Evolutionary conservation across 1,140 invertebrate genomes (phyloP).

Genomic region (Polypedilum pembai): DNA sequence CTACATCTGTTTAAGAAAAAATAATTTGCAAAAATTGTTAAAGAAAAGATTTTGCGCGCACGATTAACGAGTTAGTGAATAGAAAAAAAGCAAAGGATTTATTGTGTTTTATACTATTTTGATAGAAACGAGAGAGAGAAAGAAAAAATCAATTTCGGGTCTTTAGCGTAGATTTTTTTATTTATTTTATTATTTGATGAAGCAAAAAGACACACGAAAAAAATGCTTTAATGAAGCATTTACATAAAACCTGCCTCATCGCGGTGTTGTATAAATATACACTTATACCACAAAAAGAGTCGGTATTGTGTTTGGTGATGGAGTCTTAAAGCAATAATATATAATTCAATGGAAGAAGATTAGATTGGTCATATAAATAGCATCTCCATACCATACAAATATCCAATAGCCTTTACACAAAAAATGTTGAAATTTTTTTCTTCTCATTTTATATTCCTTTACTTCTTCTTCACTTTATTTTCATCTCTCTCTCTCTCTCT

Average conservation of each 20-base stretch:
- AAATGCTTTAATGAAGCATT: conserved; percentile 18
- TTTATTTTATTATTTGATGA: conserved; percentile 10
- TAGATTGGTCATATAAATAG: conserved; percentile 23
- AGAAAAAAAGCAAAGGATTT: conserved; percentile 6
- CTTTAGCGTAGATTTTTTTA: conserved; percentile 17
- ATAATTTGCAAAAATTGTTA: neutral
- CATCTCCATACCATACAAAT: conserved; percentile 17
- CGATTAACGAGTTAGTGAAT: neutral
- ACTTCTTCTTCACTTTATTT: neutral
- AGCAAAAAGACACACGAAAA: neutral
- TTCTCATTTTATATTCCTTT: neutral
- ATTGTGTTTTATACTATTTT: neutral
- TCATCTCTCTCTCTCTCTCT: neutral
- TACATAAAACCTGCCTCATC: conserved; percentile 5
- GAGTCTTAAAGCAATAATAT: conserved; percentile 9
- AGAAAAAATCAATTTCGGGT: conserved; percentile 23
- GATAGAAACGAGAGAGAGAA: neutral
- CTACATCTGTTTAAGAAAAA: neutral
- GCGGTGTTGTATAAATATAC: no score
- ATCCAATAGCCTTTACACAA: conserved; percentile 15
- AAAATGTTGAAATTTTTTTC: conserved; percentile 25
- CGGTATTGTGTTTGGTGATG: neutral
- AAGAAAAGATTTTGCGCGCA: neutral
- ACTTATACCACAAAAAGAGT: neutral
- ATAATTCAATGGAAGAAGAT: conserved; percentile 26